These are phyloP conservation scores for Axea sp. DNA, from an alignment of 2,888 invertebrate genomes.

Conservation along the genomic window DNA sequence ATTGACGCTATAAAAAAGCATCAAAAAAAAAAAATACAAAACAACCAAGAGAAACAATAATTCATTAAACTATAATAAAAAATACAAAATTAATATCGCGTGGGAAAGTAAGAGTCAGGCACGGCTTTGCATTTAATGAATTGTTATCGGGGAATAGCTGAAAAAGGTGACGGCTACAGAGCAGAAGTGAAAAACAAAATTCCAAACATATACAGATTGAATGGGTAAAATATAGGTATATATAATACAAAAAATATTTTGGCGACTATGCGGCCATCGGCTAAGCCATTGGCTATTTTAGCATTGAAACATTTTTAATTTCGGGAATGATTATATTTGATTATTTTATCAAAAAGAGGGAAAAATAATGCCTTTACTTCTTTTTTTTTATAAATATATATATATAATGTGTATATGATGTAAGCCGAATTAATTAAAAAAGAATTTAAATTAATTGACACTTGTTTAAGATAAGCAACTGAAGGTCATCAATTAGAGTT, in stretches of 20 bases:
- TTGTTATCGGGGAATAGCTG: conserved; percentile 27
- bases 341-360: conserved; percentile 20
- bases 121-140: conserved; percentile 54
- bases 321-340: conserved; percentile 31
- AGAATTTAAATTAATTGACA: conserved; percentile 33
- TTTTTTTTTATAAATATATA: conserved; percentile 32
- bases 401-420: conserved; percentile 51
- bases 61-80: no score
- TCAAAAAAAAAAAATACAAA: conserved; percentile 17
- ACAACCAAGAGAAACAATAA: conserved; percentile 19
- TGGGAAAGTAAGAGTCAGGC: conserved; percentile 29
- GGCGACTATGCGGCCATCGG: conserved; percentile 34
- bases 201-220: not conserved
- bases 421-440: conserved; percentile 27
- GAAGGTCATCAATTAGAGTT: conserved; percentile 24
- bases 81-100: conserved; percentile 25
- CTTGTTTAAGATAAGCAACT: conserved; percentile 48
- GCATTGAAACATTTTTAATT: conserved; percentile 29
- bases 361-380: conserved; percentile 29
- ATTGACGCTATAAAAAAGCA: conserved; percentile 40
- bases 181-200: conserved; percentile 1
- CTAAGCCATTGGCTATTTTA: conserved; percentile 30
- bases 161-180: conserved; percentile 5
- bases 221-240: conserved; percentile 19
- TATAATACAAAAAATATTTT: conserved; percentile 20